A percentile compares a stretch with the other conserved stretches of the same genome.
Conservation (phyloP, 2,888 invertebrate genomes). For the Drosophila picticornis region DNA sequence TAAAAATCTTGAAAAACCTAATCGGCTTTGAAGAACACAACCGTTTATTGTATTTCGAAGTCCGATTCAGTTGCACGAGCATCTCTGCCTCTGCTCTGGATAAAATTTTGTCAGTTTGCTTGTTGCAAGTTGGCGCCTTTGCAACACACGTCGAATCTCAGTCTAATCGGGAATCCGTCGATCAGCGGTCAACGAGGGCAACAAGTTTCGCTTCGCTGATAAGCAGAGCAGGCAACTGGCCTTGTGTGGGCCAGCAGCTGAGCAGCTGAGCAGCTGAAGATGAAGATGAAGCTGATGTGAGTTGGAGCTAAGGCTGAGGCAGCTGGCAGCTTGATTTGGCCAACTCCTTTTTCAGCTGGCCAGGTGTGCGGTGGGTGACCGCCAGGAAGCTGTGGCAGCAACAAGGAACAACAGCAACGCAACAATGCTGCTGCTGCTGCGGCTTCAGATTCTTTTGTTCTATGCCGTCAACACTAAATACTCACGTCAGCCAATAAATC, state of each 20-base stretch:
- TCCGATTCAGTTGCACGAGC: neutral
- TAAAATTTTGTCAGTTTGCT: neutral
- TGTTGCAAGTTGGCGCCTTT: constrained; percentile 4
- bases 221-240: constrained; percentile 9
- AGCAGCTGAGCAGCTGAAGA: constrained; percentile 6
- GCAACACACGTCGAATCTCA: neutral
- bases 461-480: constrained; percentile 84
- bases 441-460: constrained; percentile 75
- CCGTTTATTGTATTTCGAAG: neutral
- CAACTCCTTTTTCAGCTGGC: neutral
- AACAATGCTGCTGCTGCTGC: constrained; percentile 14
- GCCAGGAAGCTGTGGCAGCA: constrained; percentile 21
- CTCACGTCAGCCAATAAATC: constrained; percentile 85
- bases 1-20: neutral
- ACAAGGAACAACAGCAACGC: constrained; percentile 1
- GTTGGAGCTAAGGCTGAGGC: constrained; percentile 4
- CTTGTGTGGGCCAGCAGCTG: constrained; percentile 37
- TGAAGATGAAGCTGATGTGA: constrained; percentile 10
- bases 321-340: constrained; percentile 38
- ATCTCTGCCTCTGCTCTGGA: neutral
- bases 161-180: neutral
- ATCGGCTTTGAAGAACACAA: neutral
- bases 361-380: constrained; percentile 50
- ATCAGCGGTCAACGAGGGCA: constrained; percentile 10
- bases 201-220: constrained; percentile 19